Conservation (phyloP, 2,113 vertebrate genomes). For the Pterocles burchelli region DNA sequence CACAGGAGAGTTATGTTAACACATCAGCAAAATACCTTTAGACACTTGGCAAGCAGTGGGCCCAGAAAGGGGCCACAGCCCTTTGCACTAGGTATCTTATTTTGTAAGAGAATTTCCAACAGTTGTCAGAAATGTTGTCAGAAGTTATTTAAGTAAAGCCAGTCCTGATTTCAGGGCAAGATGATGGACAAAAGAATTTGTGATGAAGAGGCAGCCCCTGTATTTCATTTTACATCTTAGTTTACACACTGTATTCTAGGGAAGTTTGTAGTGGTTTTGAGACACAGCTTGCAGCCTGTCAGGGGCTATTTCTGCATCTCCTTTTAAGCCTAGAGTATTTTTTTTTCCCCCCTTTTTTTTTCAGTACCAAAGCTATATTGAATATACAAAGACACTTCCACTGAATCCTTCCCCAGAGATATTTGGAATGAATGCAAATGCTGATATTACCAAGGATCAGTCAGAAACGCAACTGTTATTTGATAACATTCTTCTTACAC, state of each 20-base stretch:
- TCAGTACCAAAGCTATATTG: slow-evolving; percentile 83
- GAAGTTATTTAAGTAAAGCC: neutral
- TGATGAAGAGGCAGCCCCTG: neutral
- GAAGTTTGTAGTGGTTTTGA: neutral
- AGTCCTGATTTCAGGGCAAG: neutral
- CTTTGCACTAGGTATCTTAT: too few species aligned
- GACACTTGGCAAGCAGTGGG: neutral
- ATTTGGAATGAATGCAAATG: slow-evolving; percentile 88
- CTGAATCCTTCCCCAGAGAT: slow-evolving; percentile 85
- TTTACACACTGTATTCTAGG: neutral
- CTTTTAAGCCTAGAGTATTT: neutral
- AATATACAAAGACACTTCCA: slow-evolving; percentile 85
- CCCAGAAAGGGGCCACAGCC: neutral
- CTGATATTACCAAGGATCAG: slow-evolving; percentile 88
- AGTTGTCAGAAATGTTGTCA: neutral
- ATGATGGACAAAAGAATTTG: neutral
- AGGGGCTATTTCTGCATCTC: neutral
- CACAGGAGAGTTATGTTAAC: neutral
- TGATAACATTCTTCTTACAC: slow-evolving; percentile 85
- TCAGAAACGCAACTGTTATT: slow-evolving; percentile 86
- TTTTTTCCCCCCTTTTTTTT: neutral
- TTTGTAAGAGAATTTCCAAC: neutral
- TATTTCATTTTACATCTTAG: neutral
- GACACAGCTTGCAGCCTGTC: neutral
- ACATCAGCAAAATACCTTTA: neutral